A percentile compares a stretch with the other conserved stretches of the same genome.
phyloP scores from a whole-genome alignment of 1,140 invertebrate genomes.

The Drosophila ironensis region DNA sequence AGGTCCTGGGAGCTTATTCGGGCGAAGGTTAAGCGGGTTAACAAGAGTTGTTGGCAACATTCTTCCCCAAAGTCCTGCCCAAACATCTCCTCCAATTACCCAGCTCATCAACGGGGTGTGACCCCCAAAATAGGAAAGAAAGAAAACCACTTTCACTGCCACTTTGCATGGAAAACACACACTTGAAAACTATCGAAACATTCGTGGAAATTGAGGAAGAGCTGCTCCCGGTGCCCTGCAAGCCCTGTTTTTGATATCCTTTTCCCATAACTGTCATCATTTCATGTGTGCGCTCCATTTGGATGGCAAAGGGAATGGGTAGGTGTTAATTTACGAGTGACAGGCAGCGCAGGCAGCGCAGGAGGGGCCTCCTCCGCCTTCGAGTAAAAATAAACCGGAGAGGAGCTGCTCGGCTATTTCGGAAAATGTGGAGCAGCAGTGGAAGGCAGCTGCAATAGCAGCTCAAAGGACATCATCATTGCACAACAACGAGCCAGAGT shows the following conservation, averaged over 20 bases:
- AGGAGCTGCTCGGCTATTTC: conserved; percentile 17
- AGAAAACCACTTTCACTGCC: conserved; percentile 18
- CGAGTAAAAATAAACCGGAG: conserved; percentile 29
- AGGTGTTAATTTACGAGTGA: conserved; percentile 75
- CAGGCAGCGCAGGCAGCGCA: conserved; percentile 12
- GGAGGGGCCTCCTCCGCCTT: conserved; percentile 13
- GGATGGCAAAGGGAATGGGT: conserved; percentile 27
- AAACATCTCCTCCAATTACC: conserved; percentile 16
- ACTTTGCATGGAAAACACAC: conserved; percentile 12
- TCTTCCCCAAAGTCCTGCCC: not conserved
- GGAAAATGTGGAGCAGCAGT: conserved; percentile 51
- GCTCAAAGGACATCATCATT: conserved; percentile 40
- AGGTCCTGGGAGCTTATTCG: not conserved
- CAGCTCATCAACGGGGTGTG: not conserved
- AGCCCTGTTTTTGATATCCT: conserved; percentile 60
- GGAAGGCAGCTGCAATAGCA: conserved; percentile 48
- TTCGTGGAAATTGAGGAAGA: conserved; percentile 20
- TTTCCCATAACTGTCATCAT: conserved; percentile 74
- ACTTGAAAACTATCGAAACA: conserved; percentile 27
- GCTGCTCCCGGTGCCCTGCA: not conserved
- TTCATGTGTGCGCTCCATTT: conserved; percentile 30
- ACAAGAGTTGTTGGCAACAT: not conserved
- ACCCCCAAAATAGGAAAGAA: not conserved
- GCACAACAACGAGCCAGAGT: conserved; percentile 25
- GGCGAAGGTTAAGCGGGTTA: conserved; percentile 14